Evolutionary conservation across 2,797 vertebrate genomes (phyloP).

Genomic region (Huso huso): DNA sequence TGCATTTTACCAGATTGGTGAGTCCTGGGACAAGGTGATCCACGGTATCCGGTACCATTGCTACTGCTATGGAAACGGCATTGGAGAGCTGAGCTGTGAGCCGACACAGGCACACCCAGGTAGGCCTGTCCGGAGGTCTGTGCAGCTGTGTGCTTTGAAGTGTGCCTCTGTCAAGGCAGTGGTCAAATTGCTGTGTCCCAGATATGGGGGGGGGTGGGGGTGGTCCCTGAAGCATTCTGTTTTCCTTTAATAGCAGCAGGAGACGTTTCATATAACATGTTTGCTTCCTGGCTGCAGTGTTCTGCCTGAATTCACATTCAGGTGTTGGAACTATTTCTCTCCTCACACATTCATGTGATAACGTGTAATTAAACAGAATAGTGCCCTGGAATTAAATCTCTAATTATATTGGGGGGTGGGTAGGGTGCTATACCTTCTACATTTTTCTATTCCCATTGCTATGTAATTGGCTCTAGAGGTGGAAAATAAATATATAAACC

Average conservation of each 20-base stretch:
- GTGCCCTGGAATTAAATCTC: no score
- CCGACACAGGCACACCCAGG: slow-evolving; percentile 78
- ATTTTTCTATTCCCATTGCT: no score
- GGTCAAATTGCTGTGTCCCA: slow-evolving; percentile 7
- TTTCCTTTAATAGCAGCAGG: slow-evolving; percentile 27
- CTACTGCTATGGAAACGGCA: slow-evolving; percentile 89
- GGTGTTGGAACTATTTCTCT: no score
- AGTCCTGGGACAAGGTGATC: slow-evolving; percentile 84
- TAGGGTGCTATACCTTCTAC: no score
- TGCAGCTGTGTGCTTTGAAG: slow-evolving; percentile 44
- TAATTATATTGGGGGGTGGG: no score
- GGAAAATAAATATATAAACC: no score
- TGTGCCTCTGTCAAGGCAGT: slow-evolving; percentile 16
- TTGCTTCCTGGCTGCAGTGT: slow-evolving; percentile 36
- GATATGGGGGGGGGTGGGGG: slow-evolving; percentile 33
- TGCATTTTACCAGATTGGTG: slow-evolving; percentile 88
- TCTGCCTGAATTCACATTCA: no score
- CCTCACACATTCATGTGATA: no score
- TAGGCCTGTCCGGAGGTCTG: slow-evolving; percentile 37
- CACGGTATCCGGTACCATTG: slow-evolving; percentile 85
- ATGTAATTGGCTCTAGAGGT: no score
- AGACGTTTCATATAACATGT: slow-evolving; percentile 16
- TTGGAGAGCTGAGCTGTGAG: slow-evolving; percentile 91
- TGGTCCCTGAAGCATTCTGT: slow-evolving; percentile 39
- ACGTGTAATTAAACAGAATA: no score